phyloP scores from a whole-genome alignment of 2,888 invertebrate species.

The Cheilosia urbana region DNA sequence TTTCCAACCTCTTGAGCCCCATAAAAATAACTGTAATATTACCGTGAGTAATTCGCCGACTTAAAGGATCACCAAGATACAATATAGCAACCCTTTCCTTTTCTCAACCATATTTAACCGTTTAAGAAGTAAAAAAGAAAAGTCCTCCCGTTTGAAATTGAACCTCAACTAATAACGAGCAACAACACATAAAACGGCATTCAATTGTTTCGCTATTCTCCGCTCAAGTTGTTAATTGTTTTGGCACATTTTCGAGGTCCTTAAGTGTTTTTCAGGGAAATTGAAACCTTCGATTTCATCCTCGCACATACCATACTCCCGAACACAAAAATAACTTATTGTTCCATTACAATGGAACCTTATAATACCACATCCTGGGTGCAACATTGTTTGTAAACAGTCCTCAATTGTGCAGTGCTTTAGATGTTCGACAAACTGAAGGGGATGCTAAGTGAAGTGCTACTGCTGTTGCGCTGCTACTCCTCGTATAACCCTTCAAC shows the following conservation, averaged over 20 bases:
- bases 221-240: conserved; percentile 68
- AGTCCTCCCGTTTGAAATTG: conserved; percentile 17
- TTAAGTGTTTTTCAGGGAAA: conserved; percentile 61
- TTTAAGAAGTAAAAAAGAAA: conserved; percentile 13
- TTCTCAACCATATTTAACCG: conserved; percentile 1
- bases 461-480: conserved; percentile 39
- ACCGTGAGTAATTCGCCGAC: background rate
- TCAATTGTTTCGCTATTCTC: conserved; percentile 50
- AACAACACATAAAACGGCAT: conserved; percentile 53
- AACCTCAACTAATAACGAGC: conserved; percentile 24
- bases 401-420: conserved; percentile 43
- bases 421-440: conserved; percentile 51
- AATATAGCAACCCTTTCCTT: background rate
- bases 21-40: too few relatives aligned
- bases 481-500: conserved; percentile 23
- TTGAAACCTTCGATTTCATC: conserved; percentile 71
- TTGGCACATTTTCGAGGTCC: conserved; percentile 66
- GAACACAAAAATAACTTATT: conserved; percentile 38
- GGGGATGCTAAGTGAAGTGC: conserved; percentile 68
- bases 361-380: conserved; percentile 70
- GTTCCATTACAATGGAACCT: conserved; percentile 48
- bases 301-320: conserved; percentile 7
- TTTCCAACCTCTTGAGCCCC: too few relatives aligned
- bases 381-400: conserved; percentile 72
- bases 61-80: background rate